Conservation (phyloP, 1,140 invertebrate genomes). For the Adoxophyes honmai region DNA sequence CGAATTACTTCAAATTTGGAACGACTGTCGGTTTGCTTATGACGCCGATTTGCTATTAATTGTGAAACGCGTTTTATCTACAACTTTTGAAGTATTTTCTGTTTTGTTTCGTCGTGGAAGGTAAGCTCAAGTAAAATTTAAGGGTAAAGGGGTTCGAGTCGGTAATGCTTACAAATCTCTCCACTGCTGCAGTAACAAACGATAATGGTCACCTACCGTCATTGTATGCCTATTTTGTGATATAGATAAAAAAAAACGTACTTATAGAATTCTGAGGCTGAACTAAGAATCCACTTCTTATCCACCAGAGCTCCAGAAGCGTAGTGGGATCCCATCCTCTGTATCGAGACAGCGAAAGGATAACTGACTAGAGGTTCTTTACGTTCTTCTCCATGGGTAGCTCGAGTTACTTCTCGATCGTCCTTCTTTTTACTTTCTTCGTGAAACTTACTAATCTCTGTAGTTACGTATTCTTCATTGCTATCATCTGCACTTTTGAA, state of each 20-base stretch:
- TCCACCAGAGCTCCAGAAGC: constrained; percentile 49
- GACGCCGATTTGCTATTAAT: no score
- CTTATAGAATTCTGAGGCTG: constrained; percentile 52
- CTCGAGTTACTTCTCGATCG: constrained; percentile 20
- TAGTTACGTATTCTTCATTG: background rate
- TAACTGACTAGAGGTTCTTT: constrained; percentile 28
- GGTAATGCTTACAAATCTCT: no score
- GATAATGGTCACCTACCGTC: no score
- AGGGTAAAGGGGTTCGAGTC: no score
- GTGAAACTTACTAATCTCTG: background rate
- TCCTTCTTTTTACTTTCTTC: constrained; percentile 2
- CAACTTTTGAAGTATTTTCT: no score
- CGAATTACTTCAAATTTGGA: no score
- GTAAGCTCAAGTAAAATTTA: no score
- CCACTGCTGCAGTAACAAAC: no score
- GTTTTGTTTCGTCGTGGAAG: no score
- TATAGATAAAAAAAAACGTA: constrained; percentile 26
- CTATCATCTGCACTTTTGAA: background rate
- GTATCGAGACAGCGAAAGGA: constrained; percentile 52
- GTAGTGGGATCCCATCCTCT: constrained; percentile 48
- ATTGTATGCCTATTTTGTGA: no score
- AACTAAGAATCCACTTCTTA: constrained; percentile 47
- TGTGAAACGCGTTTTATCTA: no score
- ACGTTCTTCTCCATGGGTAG: constrained; percentile 2
- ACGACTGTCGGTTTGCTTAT: no score